A percentile compares a stretch with the other conserved stretches of the same genome.
Evolutionary conservation across 2,113 vertebrate species (phyloP).

Genomic region (Crotalus horridus): DNA sequence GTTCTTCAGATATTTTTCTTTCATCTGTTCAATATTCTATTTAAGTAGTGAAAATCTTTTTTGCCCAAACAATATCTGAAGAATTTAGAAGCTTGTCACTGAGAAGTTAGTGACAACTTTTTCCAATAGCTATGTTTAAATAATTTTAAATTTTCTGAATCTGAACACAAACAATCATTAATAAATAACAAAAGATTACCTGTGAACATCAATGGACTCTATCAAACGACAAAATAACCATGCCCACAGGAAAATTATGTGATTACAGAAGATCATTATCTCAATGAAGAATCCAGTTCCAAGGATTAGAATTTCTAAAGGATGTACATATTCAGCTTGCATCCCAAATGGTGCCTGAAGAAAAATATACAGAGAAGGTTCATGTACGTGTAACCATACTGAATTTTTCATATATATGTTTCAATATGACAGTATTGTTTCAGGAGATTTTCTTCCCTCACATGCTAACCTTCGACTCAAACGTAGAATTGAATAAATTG

Average conservation of each 20-base stretch:
- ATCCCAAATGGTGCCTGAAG: constrained; percentile 92
- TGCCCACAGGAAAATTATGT: constrained; percentile 89
- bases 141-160: neutral
- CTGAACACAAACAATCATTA: neutral
- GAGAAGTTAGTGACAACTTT: neutral
- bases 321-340: constrained; percentile 96
- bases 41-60: neutral
- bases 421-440: neutral
- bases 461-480: neutral
- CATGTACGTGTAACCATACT: neutral
- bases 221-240: constrained; percentile 89
- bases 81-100: neutral
- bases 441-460: neutral
- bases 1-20: neutral
- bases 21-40: neutral
- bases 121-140: neutral
- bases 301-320: constrained; percentile 90
- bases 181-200: constrained; percentile 64
- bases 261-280: constrained; percentile 91
- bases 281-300: constrained; percentile 96
- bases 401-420: neutral
- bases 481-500: neutral
- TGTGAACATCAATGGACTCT: constrained; percentile 96
- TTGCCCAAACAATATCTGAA: neutral
- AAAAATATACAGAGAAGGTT: neutral